phyloP scores from a whole-genome alignment of 1,140 invertebrate species.

The Diachasmimorpha longicaudata region DNA sequence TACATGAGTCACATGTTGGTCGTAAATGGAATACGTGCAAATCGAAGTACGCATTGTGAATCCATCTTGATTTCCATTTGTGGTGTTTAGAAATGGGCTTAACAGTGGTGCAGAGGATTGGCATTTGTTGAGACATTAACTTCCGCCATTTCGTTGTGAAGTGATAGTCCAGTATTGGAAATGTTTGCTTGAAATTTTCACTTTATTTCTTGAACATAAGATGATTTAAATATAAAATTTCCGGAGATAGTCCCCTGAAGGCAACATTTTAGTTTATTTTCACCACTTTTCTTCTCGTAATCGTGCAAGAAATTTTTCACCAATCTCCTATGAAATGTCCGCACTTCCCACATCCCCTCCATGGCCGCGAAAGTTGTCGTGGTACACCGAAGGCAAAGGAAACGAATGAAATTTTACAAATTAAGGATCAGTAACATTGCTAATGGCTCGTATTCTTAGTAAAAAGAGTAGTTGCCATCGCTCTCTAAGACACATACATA shows the following conservation, averaged over 20 bases:
- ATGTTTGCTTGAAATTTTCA: no score
- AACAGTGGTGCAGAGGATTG: background rate
- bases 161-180: background rate
- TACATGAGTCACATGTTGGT: background rate
- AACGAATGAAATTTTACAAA: no score
- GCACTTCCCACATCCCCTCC: no score
- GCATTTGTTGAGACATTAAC: background rate
- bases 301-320: no score
- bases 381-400: no score
- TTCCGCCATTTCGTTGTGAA: background rate
- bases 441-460: background rate
- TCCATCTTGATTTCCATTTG: background rate
- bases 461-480: background rate
- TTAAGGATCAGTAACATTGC: background rate
- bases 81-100: background rate
- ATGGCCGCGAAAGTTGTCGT: no score
- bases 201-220: no score
- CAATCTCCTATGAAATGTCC: no score
- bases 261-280: no score
- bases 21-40: background rate
- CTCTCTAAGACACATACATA: background rate
- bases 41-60: conserved; percentile 2
- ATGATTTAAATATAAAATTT: no score
- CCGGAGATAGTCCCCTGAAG: no score
- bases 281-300: no score